Evolutionary conservation across 2,797 vertebrate genomes (phyloP), one percentile per base, ranked within the genome.

Genomic region (Pangasius macronema): DNA sequence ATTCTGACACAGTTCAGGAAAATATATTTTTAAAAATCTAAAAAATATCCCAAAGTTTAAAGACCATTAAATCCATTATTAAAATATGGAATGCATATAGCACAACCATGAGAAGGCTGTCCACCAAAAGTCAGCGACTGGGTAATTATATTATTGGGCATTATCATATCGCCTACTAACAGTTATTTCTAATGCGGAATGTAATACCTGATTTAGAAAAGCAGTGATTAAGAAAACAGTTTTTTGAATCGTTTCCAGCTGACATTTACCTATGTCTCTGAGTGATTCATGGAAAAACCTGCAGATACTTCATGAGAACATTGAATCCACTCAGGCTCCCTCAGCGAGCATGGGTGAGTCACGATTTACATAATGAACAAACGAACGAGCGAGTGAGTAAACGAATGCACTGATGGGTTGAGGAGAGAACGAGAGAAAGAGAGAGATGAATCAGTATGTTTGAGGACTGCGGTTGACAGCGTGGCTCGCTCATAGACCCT

Each of bases 401-500:
- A 84, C 51, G 68, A n/a, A 73, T 18, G 18, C 42, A 20, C 42
- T 51, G 53, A 63, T 5, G 6, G 55, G 30, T n/a, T 72, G 85
- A 88, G 90, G 77, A 88, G 1, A 91, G 91, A 87, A 84, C 63
- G 84, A 83, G 1, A 91, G 91, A 87, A 84, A 59, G 84, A 83
- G 84, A 90, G 87, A 90, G 87, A 89, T 93, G 92, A 94, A 92
- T 94, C 92, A 93, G 87, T 53, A 82, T 82, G 77, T 89, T 86
- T 86, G 75, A 79, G 72, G 63, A 87, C 85, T 91, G 90, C 55
- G 83, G 91, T 86, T 89, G 22, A 85, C 75, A 88, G 53, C 82
- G 39, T 33, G 22, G 90, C 88, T 89, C 86, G 87, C 39, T 89
- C 18, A n/a, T 90, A 92, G 81, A 87, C 73, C 91, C 67, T 55